Percentiles rank a stretch among this genome's conserved stretches.
phyloP scores from a whole-genome alignment of 1,140 invertebrate species.

The Asbolus verrucosus region DNA sequence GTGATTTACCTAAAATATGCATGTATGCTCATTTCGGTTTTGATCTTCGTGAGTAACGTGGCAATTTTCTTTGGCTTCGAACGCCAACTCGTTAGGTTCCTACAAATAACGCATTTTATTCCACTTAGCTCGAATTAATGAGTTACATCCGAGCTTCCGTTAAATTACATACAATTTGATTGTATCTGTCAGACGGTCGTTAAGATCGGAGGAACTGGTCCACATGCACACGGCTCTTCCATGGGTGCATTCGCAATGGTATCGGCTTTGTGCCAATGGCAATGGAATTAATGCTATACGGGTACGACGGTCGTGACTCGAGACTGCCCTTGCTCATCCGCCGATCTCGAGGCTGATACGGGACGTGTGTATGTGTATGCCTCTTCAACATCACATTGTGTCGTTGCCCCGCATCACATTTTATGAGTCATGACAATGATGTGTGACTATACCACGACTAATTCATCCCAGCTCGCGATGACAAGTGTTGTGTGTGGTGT shows the following conservation, averaged over 20 bases:
- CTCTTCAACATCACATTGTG: constrained; percentile 43
- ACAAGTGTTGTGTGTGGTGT: too few relatives aligned
- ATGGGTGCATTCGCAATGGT: constrained; percentile 40
- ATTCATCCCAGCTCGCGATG: neutral
- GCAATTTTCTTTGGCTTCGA: neutral
- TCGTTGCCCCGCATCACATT: constrained; percentile 49
- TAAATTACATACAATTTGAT: constrained; percentile 46
- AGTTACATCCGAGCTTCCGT: constrained; percentile 42
- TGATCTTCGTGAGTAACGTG: neutral
- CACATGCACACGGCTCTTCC: constrained; percentile 38
- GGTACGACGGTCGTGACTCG: constrained; percentile 49
- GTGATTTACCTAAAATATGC: constrained; percentile 27
- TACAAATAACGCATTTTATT: constrained; percentile 29
- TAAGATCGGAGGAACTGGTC: constrained; percentile 27
- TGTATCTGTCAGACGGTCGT: constrained; percentile 37
- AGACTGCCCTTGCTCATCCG: constrained; percentile 50
- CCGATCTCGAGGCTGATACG: constrained; percentile 48
- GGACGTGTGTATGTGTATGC: constrained; percentile 29
- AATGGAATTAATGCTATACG: constrained; percentile 49
- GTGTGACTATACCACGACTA: constrained; percentile 13
- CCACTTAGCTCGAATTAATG: constrained; percentile 31
- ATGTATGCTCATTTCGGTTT: neutral
- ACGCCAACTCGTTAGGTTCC: constrained; percentile 8
- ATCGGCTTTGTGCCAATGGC: constrained; percentile 40
- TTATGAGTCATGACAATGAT: constrained; percentile 47